Conservation (phyloP, 2,797 vertebrate genomes). For the Aphelocoma californica region DNA sequence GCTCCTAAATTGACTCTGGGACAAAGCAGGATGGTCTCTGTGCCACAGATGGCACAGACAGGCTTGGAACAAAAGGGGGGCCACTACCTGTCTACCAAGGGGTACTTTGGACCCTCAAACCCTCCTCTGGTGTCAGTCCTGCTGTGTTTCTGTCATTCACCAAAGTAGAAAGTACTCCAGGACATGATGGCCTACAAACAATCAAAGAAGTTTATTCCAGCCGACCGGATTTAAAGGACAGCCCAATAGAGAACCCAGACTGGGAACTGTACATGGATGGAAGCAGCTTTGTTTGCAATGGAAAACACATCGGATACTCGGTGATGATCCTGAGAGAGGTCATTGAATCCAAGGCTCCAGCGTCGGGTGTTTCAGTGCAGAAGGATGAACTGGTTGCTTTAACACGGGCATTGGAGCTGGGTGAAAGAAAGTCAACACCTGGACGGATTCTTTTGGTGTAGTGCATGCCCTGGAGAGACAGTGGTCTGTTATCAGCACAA, state of each 20-base stretch:
- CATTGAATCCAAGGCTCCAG: not conserved
- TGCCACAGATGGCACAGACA: not conserved
- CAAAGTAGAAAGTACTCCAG: not conserved
- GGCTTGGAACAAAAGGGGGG: not conserved
- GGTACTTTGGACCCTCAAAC: not conserved
- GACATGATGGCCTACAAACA: not conserved
- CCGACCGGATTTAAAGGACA: not conserved
- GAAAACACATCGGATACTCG: rapidly evolving
- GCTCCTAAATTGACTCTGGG: not conserved
- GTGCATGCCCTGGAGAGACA: not conserved
- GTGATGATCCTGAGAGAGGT: too few species aligned
- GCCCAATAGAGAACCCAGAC: not conserved
- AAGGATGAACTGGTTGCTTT: not conserved
- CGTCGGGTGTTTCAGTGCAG: not conserved
- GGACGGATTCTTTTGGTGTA: not conserved
- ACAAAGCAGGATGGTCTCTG: not conserved
- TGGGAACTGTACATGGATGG: not conserved
- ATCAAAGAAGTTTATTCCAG: not conserved
- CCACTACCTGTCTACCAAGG: not conserved
- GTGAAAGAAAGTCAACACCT: not conserved
- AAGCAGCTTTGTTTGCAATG: not conserved
- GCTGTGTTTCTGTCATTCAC: not conserved
- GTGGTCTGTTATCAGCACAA: not conserved
- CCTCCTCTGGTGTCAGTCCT: not conserved
- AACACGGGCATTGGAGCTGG: not conserved